These are phyloP conservation scores for Cichlasoma orientale DNA, from an alignment of 2,797 vertebrate genomes.

Conservation along the genomic window DNA sequence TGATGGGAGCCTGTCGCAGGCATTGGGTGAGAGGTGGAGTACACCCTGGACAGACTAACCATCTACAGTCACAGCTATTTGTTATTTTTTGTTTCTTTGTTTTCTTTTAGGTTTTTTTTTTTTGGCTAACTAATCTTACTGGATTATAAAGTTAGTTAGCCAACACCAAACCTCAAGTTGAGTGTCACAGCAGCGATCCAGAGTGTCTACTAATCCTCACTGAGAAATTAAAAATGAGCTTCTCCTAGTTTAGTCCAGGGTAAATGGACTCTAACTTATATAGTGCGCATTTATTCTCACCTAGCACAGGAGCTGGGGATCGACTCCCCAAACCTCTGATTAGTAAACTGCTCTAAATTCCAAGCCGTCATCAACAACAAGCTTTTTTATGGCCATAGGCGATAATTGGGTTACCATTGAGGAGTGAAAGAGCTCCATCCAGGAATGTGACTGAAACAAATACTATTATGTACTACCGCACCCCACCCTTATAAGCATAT, in stretches of 20 bases:
- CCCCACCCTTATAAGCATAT: too few species aligned
- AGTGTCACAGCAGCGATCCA: too few species aligned
- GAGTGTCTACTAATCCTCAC: too few species aligned
- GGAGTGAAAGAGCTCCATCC: not conserved
- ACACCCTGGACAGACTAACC: not conserved
- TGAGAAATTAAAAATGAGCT: too few species aligned
- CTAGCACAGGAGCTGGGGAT: not conserved
- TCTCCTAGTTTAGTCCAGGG: not conserved
- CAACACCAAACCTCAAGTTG: too few species aligned
- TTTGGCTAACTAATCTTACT: too few species aligned
- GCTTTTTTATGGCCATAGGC: not conserved
- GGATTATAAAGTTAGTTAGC: too few species aligned
- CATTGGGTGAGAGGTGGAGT: not conserved
- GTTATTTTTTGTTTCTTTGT: too few species aligned
- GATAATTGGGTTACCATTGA: not conserved
- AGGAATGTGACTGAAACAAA: not conserved
- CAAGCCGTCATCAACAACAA: not conserved
- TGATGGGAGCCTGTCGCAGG: not conserved
- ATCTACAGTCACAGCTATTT: not conserved
- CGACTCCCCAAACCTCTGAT: not conserved
- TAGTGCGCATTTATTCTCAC: not conserved
- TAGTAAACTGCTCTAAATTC: not conserved
- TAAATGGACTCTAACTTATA: accelerated
- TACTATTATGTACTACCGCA: not conserved
- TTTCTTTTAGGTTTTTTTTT: too few species aligned